These are phyloP conservation scores for Vanessa atalanta DNA, from an alignment of 1,140 invertebrate genomes.

Conservation along the genomic window DNA sequence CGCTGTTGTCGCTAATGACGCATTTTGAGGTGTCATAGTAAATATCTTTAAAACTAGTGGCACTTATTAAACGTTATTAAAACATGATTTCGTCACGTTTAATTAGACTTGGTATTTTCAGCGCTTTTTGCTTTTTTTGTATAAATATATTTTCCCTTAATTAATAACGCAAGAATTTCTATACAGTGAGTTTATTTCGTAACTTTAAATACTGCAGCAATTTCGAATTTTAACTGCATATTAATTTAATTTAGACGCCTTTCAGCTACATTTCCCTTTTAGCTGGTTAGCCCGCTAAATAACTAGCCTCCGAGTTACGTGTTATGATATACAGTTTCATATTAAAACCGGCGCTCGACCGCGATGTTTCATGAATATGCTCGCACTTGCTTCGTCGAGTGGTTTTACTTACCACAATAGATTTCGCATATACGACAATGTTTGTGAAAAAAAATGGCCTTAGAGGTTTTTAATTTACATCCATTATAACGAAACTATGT, in stretches of 20 bases:
- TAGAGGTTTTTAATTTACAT: too few species aligned
- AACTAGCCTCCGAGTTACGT: not conserved
- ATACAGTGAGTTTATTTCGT: not conserved
- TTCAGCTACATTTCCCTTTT: slow-evolving; percentile 10
- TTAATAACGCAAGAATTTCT: slow-evolving; percentile 4
- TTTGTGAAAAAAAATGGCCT: too few species aligned
- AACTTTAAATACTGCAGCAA: not conserved
- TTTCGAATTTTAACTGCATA: slow-evolving; percentile 5
- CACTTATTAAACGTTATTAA: not conserved
- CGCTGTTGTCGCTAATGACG: not conserved
- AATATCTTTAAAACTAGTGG: not conserved
- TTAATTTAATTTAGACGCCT: slow-evolving; percentile 6
- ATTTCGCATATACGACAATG: too few species aligned
- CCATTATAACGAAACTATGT: too few species aligned
- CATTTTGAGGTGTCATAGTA: not conserved
- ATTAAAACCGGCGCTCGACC: not conserved
- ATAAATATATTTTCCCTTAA: slow-evolving; percentile 1
- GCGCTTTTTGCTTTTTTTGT: not conserved
- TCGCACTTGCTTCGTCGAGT: too few species aligned
- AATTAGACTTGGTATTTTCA: not conserved
- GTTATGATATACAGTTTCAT: not conserved
- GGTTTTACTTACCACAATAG: too few species aligned
- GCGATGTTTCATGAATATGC: not conserved
- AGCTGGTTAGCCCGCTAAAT: not conserved
- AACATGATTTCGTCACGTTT: not conserved